Conservation (phyloP, 2,797 vertebrate genomes). For the Spondyliosoma cantharus region DNA sequence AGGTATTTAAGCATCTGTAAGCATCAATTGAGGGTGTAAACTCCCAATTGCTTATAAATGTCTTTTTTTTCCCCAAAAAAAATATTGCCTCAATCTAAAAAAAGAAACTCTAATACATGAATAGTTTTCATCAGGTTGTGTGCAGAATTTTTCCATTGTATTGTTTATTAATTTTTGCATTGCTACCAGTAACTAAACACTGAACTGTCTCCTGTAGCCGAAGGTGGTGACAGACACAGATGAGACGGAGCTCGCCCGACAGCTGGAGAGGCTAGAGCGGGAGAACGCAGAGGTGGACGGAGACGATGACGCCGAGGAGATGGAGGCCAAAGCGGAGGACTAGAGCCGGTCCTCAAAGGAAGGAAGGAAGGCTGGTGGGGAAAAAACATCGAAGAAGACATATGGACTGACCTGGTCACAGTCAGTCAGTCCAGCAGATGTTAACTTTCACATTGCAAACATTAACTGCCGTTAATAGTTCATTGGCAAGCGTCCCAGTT, state of each 20-base stretch:
- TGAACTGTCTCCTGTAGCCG: conserved; percentile 82
- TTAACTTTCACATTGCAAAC: conserved; percentile 68
- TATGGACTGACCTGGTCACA: conserved; percentile 56
- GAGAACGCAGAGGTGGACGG: conserved; percentile 99
- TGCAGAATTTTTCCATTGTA: background rate
- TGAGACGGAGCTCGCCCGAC: conserved; percentile 96
- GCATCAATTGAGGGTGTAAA: no score
- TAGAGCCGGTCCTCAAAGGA: conserved; percentile 65
- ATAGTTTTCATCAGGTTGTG: no score
- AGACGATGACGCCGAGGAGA: conserved; percentile 97
- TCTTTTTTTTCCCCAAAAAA: no score
- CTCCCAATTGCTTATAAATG: no score
- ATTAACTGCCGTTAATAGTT: conserved; percentile 60
- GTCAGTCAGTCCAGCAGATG: conserved; percentile 65
- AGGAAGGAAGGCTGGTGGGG: conserved; percentile 27
- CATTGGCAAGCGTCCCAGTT: conserved; percentile 62
- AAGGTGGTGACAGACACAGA: conserved; percentile 99
- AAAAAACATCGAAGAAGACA: conserved; percentile 27
- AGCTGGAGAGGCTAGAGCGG: conserved; percentile 95
- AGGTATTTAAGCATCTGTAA: no score
- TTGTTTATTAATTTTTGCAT: background rate
- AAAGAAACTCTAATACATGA: no score
- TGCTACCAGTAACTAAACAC: background rate
- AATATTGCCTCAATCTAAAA: no score
- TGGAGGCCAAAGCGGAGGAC: conserved; percentile 98